These are phyloP conservation scores for Syngnathus rostellatus DNA, from an alignment of 2,797 vertebrate species.

Conservation along the genomic window DNA sequence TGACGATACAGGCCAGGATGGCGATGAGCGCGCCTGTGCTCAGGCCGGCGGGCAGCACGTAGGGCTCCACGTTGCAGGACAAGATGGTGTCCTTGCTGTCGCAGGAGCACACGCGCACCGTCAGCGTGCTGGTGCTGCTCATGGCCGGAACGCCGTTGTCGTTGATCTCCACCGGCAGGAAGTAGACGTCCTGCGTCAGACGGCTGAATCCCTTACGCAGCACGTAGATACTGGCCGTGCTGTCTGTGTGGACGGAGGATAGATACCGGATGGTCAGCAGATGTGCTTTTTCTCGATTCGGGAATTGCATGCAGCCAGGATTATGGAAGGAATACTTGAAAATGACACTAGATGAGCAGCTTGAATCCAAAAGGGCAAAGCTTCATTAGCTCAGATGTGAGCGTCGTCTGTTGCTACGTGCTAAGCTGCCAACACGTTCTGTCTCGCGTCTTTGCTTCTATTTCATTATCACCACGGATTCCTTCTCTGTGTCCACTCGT, in stretches of 20 bases:
- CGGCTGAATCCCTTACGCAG: slow-evolving; percentile 84
- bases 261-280: background rate
- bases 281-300: background rate
- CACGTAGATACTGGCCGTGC: slow-evolving; percentile 83
- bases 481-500: background rate
- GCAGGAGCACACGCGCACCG: slow-evolving; percentile 87
- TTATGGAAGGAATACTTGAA: background rate
- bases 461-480: background rate
- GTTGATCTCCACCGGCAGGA: slow-evolving; percentile 86
- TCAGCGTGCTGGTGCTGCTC: slow-evolving; percentile 92
- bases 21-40: slow-evolving; percentile 93
- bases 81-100: slow-evolving; percentile 77
- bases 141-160: slow-evolving; percentile 81
- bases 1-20: slow-evolving; percentile 94
- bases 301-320: background rate
- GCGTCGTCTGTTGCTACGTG: background rate
- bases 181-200: slow-evolving; percentile 82
- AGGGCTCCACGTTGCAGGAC: slow-evolving; percentile 87
- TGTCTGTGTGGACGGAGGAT: slow-evolving; percentile 67
- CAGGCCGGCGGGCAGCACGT: slow-evolving; percentile 81
- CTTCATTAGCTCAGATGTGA: background rate
- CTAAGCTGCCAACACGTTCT: background rate
- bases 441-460: background rate
- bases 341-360: background rate
- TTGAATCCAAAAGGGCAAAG: background rate